phyloP scores from a whole-genome alignment of 2,113 vertebrate genomes.

The Oenanthe oenanthe region DNA sequence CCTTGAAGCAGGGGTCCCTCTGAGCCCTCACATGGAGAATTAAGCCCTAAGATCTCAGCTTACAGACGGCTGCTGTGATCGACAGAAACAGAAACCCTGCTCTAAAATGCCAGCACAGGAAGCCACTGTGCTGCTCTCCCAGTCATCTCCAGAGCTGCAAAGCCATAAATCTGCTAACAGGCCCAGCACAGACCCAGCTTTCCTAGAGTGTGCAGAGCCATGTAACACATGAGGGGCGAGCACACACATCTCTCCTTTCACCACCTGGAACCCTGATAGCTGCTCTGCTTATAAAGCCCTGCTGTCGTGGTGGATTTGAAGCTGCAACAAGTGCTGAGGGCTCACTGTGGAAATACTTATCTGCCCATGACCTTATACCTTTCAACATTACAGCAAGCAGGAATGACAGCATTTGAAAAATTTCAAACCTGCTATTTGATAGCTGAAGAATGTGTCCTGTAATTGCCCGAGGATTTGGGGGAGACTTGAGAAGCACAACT shows the following conservation, averaged over 20 bases:
- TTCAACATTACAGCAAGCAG: neutral
- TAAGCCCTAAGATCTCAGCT: slow-evolving; percentile 29
- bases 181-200: neutral
- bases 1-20: neutral
- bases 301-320: neutral
- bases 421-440: neutral
- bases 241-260: slow-evolving; percentile 22
- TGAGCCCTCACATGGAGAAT: neutral
- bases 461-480: neutral
- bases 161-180: slow-evolving; percentile 50
- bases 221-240: neutral
- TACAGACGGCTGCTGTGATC: slow-evolving; percentile 40
- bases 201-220: neutral
- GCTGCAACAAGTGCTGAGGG: neutral
- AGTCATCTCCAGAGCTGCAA: slow-evolving; percentile 3
- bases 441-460: neutral
- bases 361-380: neutral
- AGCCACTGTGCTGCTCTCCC: slow-evolving; percentile 15
- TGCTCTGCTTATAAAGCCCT: neutral
- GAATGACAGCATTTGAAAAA: neutral
- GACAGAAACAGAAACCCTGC: slow-evolving; percentile 31
- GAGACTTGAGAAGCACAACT: neutral
- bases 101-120: slow-evolving; percentile 27
- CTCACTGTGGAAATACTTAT: rapidly evolving
- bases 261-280: neutral